These are phyloP conservation scores for Halictus quadricinctus DNA, from an alignment of 2,888 invertebrate genomes.

Conservation along the genomic window DNA sequence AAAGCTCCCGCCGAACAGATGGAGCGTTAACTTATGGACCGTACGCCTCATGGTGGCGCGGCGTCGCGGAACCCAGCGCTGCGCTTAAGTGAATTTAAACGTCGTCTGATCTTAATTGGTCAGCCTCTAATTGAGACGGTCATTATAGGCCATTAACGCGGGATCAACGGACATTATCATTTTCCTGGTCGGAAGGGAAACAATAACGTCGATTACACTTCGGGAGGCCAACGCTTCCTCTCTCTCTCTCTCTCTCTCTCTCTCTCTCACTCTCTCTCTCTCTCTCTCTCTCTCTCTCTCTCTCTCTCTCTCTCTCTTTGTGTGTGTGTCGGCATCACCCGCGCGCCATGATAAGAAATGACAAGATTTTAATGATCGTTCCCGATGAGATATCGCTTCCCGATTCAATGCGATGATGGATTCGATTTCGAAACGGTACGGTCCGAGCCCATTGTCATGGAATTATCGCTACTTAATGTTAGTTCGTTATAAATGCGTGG, in stretches of 20 bases:
- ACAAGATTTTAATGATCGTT: slow-evolving; percentile 18
- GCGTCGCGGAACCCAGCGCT: slow-evolving; percentile 21
- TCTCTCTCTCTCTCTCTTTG: not conserved
- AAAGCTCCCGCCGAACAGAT: slow-evolving; percentile 75
- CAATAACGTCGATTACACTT: slow-evolving; percentile 36
- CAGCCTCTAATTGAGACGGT: slow-evolving; percentile 76
- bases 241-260: too few relatives aligned
- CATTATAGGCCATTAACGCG: slow-evolving; percentile 69
- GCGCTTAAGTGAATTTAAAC: slow-evolving; percentile 71
- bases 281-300: not conserved
- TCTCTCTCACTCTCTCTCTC: not conserved
- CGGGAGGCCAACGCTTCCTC: not conserved
- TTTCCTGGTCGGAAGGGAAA: slow-evolving; percentile 27
- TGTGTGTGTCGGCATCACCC: not conserved
- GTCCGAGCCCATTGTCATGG: not conserved
- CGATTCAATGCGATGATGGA: slow-evolving; percentile 7
- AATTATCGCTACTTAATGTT: not conserved
- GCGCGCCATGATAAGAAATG: not conserved
- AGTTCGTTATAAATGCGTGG: not conserved
- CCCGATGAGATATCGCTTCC: not conserved
- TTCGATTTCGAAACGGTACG: not conserved
- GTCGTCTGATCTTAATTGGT: slow-evolving; percentile 77
- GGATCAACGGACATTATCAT: slow-evolving; percentile 50
- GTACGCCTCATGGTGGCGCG: slow-evolving; percentile 67
- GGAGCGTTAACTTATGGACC: slow-evolving; percentile 78